Conservation (phyloP, 2,113 vertebrate species). For the Todiramphus saurophagus region DNA sequence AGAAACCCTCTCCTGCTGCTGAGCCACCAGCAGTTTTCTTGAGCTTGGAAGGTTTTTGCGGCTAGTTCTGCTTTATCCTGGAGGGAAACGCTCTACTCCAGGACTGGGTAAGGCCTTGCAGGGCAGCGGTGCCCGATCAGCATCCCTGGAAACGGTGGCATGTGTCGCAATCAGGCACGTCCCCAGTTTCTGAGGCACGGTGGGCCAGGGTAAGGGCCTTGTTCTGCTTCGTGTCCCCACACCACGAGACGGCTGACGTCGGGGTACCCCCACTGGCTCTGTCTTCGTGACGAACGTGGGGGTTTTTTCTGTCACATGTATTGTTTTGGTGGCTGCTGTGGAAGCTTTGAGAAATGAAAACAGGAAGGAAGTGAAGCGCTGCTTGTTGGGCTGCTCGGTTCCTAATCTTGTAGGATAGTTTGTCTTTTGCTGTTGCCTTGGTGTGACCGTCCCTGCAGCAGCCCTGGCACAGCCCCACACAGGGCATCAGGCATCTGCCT, state of each 20-base stretch:
- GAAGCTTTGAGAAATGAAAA: background rate
- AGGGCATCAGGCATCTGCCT: background rate
- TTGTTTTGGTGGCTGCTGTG: background rate
- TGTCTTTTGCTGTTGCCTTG: background rate
- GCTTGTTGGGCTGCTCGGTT: background rate
- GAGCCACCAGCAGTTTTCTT: background rate
- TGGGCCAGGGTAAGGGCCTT: background rate
- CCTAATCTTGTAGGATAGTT: rapidly evolving
- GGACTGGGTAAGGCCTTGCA: background rate
- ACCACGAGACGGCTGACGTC: rapidly evolving
- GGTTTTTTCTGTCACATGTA: rapidly evolving
- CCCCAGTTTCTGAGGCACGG: background rate
- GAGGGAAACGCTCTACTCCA: background rate
- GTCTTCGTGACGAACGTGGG: background rate
- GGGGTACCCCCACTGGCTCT: background rate
- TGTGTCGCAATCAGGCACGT: background rate
- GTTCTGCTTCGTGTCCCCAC: background rate
- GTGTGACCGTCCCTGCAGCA: background rate
- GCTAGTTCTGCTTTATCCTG: background rate
- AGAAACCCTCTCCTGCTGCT: background rate
- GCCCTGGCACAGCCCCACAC: background rate
- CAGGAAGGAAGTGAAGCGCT: background rate
- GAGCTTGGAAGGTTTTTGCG: background rate
- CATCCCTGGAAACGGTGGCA: background rate
- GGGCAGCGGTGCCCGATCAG: background rate